Evolutionary conservation across 2,113 vertebrate species (phyloP), one percentile per base, ranked within the genome.

Genomic region (Catharus fuscescens): DNA sequence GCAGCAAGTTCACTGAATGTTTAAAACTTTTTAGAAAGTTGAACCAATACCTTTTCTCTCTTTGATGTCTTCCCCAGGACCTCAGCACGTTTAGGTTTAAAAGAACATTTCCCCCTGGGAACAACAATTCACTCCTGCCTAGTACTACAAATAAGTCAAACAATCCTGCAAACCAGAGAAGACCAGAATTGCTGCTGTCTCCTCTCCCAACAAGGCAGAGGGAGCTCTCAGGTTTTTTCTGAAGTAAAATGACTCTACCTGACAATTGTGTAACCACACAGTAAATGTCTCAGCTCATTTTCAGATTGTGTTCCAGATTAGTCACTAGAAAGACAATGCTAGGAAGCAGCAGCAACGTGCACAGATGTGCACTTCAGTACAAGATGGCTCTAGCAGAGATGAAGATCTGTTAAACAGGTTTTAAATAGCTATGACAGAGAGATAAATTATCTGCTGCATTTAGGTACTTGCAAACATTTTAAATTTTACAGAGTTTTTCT

Each of bases 301-400:
- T 94, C 88, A 88, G 87, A 92, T 76, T 4, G 6, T 31, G 62
- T 62, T 95, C 59, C 87, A 94, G 92, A 90, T 94, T 80, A 82
- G 85, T 93, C 70, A 80, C 87, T 86, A 66, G 64, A 80, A 93
- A 86, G 92, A 91, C 80, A 95, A 84, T 54, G 66, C 47, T 40
- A 84, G 94, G 95, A 92, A 95, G 61, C n/a, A 2, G 52, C 38
- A 93, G 86, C 80, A 67, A 56, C 16, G 5, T 2, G 50, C 80
- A 88, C 42, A 88, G 87, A 87, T 38, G 71, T 19, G 70, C 16
- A 18, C 86, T 84, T 61, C 32, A 32, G 59, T 5, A 73, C 19
- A 6, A 3, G 18, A 44, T 6, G 48, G 69, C 74, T 81, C 72
- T 82, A 44, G 69, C 54, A 73, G 29, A 76, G 34, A 61, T 56